Base-by-base conservation (phyloP, 1,140 invertebrate genomes). In the Conopomorpha cramerella region DNA sequence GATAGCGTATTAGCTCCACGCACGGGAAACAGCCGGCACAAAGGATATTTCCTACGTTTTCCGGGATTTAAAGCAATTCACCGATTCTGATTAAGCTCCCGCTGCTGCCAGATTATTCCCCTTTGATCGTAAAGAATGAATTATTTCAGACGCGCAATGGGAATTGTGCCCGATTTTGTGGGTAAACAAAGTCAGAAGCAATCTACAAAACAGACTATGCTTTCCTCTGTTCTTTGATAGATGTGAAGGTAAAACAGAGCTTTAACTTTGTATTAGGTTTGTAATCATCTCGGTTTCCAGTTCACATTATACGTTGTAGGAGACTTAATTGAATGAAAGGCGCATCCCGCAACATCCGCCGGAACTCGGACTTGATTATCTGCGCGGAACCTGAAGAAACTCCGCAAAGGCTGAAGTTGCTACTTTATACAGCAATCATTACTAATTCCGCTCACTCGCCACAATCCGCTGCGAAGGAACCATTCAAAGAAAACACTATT, bases 11-110 rank as follows among this genome's bases (percentile, higher is more conserved):
- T 65, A 63, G 52, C 58, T 48, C 42, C 65, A 68, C 68, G 66
- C 63, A 66, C 56, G 55, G 64, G 60, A 67, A 74, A 74, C 67
- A 71, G 58, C 49, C 66, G 46, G 43, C 65, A 68, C 66, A 71
- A 74, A 70, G 58, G 58, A 65, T 67, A 64, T 70, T 61, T 71
- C 70, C 70, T 67, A 64, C 66, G 66, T 71, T 74, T 74, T 73
- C 63, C 62, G 56, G 61, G 66, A 71, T 74, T 71, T 74, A 74
- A 71, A 71, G 70, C 70, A 68, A 74, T 74, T 71, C 66, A 55
- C 51, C 54, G 61, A 70, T 71, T 74, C 59, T 71, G 65, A 71
- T 74, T 71, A 71, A 71, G 51, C 63, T 52, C 65, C 70, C 55
- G 64, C 66, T 66, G 68, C 55, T 67, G 49, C 47, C 52, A 74